A percentile compares a stretch with the other conserved stretches of the same genome.
Evolutionary conservation across 2,888 invertebrate genomes (phyloP).

Genomic region (Euphydryas editha): DNA sequence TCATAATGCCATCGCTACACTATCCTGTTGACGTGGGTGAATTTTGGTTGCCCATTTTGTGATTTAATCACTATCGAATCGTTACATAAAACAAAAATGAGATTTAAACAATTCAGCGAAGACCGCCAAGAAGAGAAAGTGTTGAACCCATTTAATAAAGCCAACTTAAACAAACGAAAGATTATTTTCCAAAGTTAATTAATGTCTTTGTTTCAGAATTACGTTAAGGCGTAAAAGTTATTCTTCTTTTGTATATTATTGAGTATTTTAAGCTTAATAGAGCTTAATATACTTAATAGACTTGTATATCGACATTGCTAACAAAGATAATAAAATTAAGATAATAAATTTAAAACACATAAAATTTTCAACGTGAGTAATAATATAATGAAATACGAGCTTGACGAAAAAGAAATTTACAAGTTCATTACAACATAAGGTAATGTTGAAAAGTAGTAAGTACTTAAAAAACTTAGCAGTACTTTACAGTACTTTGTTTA

Average conservation of each 20-base stretch:
- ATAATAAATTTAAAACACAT: no score
- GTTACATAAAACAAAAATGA: neutral
- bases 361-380: no score
- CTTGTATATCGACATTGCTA: no score
- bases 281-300: no score
- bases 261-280: no score
- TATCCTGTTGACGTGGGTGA: no score
- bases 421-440: neutral
- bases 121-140: neutral
- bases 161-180: neutral
- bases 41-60: no score
- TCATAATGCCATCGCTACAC: no score
- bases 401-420: neutral
- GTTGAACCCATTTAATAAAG: neutral
- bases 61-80: no score
- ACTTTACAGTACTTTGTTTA: no score
- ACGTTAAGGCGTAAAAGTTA: neutral
- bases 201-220: neutral
- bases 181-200: neutral
- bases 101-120: neutral
- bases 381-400: no score
- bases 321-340: no score
- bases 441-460: conserved; percentile 1
- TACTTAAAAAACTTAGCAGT: conserved; percentile 22
- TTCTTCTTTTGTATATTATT: neutral